These are phyloP conservation scores for Enteromius unitaeniatus DNA, from an alignment of 2,797 vertebrate genomes.

Conservation along the genomic window DNA sequence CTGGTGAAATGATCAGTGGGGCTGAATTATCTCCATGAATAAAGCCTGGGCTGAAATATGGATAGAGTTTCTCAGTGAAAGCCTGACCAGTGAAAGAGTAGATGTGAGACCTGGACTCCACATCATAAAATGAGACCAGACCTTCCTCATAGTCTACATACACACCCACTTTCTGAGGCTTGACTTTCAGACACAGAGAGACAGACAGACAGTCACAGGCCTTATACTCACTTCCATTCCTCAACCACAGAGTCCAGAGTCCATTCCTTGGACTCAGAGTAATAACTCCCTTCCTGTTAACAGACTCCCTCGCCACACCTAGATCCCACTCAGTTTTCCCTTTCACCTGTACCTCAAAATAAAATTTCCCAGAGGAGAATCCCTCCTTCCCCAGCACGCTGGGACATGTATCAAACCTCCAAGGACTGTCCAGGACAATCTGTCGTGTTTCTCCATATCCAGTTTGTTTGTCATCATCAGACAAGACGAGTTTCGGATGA, in stretches of 20 bases:
- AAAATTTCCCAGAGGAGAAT: slow-evolving; percentile 20
- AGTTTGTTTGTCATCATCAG: slow-evolving; percentile 50
- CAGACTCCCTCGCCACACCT: slow-evolving; percentile 44
- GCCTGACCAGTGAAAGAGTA: slow-evolving; percentile 13
- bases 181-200: slow-evolving; percentile 30
- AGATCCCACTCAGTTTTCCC: slow-evolving; percentile 52
- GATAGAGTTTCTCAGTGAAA: slow-evolving; percentile 1
- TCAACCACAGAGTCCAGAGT: slow-evolving; percentile 41
- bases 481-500: slow-evolving; percentile 44
- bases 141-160: slow-evolving; percentile 29
- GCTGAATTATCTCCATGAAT: background rate
- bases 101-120: slow-evolving; percentile 2
- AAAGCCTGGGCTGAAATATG: slow-evolving; percentile 31
- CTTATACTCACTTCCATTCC: slow-evolving; percentile 36
- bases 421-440: slow-evolving; percentile 24
- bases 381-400: slow-evolving; percentile 45
- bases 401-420: slow-evolving; percentile 43
- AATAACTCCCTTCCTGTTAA: slow-evolving; percentile 43
- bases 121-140: slow-evolving; percentile 27
- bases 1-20: slow-evolving; percentile 6
- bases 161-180: slow-evolving; percentile 40
- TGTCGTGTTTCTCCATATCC: slow-evolving; percentile 35
- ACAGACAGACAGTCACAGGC: slow-evolving; percentile 8
- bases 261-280: slow-evolving; percentile 37
- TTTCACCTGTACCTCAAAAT: slow-evolving; percentile 16